A percentile compares a stretch with the other conserved stretches of the same genome.
Evolutionary conservation across 2,113 vertebrate genomes (phyloP).

Genomic region (Phasianus colchicus): DNA sequence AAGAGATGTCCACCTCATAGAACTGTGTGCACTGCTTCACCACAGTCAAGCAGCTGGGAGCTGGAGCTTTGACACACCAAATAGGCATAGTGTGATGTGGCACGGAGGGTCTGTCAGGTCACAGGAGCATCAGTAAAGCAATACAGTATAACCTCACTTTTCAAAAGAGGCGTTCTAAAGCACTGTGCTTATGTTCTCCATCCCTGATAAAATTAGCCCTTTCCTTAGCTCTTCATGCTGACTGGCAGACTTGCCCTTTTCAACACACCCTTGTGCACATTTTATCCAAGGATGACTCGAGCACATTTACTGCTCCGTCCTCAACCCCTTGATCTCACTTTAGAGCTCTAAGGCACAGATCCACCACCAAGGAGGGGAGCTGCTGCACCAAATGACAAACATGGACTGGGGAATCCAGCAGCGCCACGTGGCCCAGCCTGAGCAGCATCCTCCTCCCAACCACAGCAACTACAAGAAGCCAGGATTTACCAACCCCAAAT

Average conservation of each 20-base stretch:
- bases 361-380: neutral
- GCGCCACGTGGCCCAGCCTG: neutral
- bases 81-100: neutral
- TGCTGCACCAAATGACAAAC: accelerated
- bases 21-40: neutral
- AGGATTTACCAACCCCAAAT: neutral
- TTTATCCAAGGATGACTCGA: neutral
- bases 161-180: neutral
- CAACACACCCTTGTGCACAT: neutral
- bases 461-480: neutral
- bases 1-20: accelerated
- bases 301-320: neutral
- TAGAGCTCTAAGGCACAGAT: neutral
- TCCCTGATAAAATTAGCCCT: neutral
- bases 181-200: accelerated
- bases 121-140: neutral
- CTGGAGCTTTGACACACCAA: neutral
- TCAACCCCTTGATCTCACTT: neutral
- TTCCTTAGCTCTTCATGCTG: neutral
- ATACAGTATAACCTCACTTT: neutral
- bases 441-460: neutral
- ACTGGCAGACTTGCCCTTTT: neutral
- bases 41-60: neutral
- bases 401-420: neutral
- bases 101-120: neutral